phyloP scores from a whole-genome alignment of 2,113 vertebrate species.

The Microcebus tavaratra region DNA sequence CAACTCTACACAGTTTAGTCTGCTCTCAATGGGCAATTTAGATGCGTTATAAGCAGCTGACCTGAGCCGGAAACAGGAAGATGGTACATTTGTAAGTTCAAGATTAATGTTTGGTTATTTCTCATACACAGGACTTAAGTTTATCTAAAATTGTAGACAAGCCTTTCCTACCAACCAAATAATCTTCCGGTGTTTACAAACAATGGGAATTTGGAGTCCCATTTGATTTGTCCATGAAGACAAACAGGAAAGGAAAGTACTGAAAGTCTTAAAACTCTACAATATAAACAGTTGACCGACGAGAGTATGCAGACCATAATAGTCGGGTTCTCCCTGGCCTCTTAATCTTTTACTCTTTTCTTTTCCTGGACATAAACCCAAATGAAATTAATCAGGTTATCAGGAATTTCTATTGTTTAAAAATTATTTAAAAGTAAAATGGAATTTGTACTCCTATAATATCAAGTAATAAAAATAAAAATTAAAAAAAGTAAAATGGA shows the following conservation, averaged over 20 bases:
- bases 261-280: slow-evolving; percentile 37
- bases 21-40: slow-evolving; percentile 17
- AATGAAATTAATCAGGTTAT: slow-evolving; percentile 35
- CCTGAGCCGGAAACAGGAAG: slow-evolving; percentile 46
- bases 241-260: slow-evolving; percentile 74
- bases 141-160: slow-evolving; percentile 76
- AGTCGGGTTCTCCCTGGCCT: neutral
- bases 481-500: neutral
- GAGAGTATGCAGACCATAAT: neutral
- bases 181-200: slow-evolving; percentile 73
- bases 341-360: neutral
- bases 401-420: slow-evolving; percentile 42
- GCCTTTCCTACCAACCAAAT: slow-evolving; percentile 60
- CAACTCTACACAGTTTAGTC: slow-evolving; percentile 69
- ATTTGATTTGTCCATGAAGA: slow-evolving; percentile 58
- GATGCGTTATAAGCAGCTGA: slow-evolving; percentile 48
- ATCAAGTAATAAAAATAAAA: too few relatives aligned
- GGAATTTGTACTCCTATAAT: too few relatives aligned
- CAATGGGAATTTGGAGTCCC: slow-evolving; percentile 49
- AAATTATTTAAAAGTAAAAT: slow-evolving; percentile 28
- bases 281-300: slow-evolving; percentile 40
- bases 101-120: slow-evolving; percentile 66
- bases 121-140: slow-evolving; percentile 65
- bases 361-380: slow-evolving; percentile 37
- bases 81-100: slow-evolving; percentile 69